phyloP scores from a whole-genome alignment of 2,888 invertebrate species.

The Megaustenia siamemsis region DNA sequence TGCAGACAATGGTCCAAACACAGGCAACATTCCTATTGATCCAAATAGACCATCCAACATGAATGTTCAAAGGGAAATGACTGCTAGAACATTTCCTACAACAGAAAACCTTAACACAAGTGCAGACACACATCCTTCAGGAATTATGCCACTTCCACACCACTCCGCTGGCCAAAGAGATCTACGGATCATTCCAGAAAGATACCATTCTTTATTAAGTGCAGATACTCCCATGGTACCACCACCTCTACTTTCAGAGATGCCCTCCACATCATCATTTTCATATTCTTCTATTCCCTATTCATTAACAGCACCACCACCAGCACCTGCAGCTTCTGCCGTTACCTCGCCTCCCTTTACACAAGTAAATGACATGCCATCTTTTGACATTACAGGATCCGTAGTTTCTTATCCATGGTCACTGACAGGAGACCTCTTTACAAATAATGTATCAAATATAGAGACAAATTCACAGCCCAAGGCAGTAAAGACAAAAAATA shows the following conservation, averaged over 20 bases:
- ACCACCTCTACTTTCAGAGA: conserved; percentile 28
- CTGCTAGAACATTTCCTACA: neutral
- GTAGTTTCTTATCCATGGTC: conserved; percentile 24
- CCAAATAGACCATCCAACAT: neutral
- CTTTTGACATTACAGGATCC: conserved; percentile 10
- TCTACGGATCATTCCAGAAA: conserved; percentile 22
- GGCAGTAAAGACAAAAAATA: neutral
- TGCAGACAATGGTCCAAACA: neutral
- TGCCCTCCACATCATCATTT: conserved; percentile 37
- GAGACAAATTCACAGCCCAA: conserved; percentile 13
- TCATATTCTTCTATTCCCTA: conserved; percentile 32
- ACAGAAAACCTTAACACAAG: neutral
- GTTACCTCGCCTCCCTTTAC: conserved; percentile 11
- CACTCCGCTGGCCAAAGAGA: neutral
- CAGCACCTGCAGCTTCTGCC: conserved; percentile 29
- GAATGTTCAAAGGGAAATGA: conserved; percentile 9
- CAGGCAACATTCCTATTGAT: conserved; percentile 10
- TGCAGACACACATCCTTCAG: conserved; percentile 17
- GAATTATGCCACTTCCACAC: neutral
- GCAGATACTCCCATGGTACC: conserved; percentile 12
- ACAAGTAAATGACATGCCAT: conserved; percentile 3
- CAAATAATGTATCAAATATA: neutral
- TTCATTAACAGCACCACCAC: conserved; percentile 30
- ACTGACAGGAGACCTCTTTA: conserved; percentile 7
- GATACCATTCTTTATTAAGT: neutral